These are phyloP conservation scores for Sebastes diaconus DNA, from an alignment of 2,797 vertebrate species.

Conservation along the genomic window DNA sequence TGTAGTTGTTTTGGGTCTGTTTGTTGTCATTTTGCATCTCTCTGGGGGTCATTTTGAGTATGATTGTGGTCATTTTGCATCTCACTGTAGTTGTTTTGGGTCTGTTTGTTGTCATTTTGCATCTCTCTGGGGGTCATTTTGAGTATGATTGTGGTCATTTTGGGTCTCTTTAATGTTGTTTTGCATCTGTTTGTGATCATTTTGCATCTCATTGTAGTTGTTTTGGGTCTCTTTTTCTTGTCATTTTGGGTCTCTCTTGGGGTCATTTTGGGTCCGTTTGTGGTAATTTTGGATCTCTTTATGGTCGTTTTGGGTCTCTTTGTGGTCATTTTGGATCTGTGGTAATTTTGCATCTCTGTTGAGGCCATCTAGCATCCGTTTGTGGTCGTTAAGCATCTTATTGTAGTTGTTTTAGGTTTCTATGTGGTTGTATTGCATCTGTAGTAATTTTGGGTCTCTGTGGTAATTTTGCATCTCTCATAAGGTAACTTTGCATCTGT, in stretches of 20 bases:
- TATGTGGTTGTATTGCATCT: not conserved
- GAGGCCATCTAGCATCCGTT: no score
- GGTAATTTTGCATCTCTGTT: not conserved
- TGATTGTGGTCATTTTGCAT: not conserved
- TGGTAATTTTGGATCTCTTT: no score
- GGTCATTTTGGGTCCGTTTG: not conserved
- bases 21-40: not conserved
- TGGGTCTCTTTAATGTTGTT: not conserved
- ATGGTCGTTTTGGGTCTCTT: not conserved
- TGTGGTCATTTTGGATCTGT: not conserved
- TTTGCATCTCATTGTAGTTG: not conserved
- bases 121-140: not conserved
- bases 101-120: not conserved
- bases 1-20: not conserved
- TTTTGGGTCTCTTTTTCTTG: not conserved
- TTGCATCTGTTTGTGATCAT: not conserved
- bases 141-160: not conserved
- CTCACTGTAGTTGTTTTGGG: not conserved
- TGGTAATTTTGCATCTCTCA: not conserved
- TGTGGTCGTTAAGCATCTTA: no score
- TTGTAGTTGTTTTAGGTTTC: not conserved
- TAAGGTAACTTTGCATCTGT: not conserved
- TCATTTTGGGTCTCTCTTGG: no score
- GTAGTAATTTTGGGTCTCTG: not conserved
- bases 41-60: no score